Conservation (phyloP, 1,140 invertebrate genomes). For the Pseudobourletiella spinata region DNA sequence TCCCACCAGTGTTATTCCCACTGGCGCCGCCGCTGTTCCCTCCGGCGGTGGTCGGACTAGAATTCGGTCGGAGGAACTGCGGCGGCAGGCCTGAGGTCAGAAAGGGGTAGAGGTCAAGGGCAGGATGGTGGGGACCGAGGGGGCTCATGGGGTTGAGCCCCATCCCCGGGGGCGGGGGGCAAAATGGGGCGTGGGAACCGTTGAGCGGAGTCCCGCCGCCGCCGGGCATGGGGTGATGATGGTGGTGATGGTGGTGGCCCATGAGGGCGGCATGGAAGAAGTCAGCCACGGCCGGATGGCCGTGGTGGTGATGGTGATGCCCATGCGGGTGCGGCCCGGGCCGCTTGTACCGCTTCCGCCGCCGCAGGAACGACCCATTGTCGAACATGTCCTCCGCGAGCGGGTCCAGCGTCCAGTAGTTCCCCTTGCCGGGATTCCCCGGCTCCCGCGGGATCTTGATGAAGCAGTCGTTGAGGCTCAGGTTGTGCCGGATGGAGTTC, state of each 20-base stretch:
- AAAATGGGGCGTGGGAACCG: constrained; percentile 33
- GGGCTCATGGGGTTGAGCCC: constrained; percentile 37
- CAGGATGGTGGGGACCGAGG: constrained; percentile 38
- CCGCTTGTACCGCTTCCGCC: constrained; percentile 83
- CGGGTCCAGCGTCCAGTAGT: constrained; percentile 61
- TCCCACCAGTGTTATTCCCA: too few relatives aligned
- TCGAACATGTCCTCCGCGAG: constrained; percentile 98
- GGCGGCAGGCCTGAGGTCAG: constrained; percentile 39
- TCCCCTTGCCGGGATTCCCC: constrained; percentile 73
- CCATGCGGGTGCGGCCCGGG: constrained; percentile 43
- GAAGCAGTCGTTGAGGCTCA: constrained; percentile 97
- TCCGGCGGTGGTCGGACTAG: constrained; percentile 39
- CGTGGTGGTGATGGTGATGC: constrained; percentile 40
- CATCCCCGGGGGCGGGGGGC: constrained; percentile 32
- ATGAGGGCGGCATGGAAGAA: constrained; percentile 37
- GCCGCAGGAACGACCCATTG: constrained; percentile 90
- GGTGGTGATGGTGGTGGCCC: constrained; percentile 21
- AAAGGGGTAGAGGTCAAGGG: constrained; percentile 42
- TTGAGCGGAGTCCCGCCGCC: constrained; percentile 14
- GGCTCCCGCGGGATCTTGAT: constrained; percentile 97
- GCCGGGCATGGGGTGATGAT: constrained; percentile 23
- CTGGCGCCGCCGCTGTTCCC: constrained; percentile 26
- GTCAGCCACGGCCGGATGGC: constrained; percentile 40
- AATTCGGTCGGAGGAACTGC: constrained; percentile 45
- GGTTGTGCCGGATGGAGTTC: constrained; percentile 94